Evolutionary conservation across 30 jellyfish, hydroid and myxozoan genomes (phyloP), one percentile per base, ranked within the genome.

Genomic region (Sanderia malayensis): DNA sequence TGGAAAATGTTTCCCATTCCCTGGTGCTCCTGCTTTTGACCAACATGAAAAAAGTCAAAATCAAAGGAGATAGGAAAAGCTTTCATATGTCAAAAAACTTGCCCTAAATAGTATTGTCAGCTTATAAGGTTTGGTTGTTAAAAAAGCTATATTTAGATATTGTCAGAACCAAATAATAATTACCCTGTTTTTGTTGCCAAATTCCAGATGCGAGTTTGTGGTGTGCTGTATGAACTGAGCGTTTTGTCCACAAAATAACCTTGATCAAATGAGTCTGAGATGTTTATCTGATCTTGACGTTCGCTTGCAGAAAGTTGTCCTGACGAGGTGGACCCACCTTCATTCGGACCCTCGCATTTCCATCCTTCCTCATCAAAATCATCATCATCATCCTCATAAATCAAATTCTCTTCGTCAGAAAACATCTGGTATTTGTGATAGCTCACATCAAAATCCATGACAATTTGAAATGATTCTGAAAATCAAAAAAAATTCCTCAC

Each of bases 351-450:
- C 18, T 41, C 80, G 19, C 49, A 82, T n/a, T 80, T 92, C 76
- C 83, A 84, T 31, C 71, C 96, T 31, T 83, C 97, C 26, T 33
- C 64, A n/a, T n/a, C n/a, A n/a, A n/a, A n/a, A n/a, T n/a, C n/a
- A 72, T 82, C 95, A 71, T 89, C 97, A 67, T 89, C 97, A 58
- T 90, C 95, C 31, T 88, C 97, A 47, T 73, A 74, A 44, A 90
- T 83, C 83, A 90, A 57, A 44, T 81, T 80, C 74, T 90, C 96
- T 73, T 90, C 96, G 65, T 90, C 96, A 46, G 91, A 23, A 79
- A 62, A 78, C 85, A 33, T 66, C 52, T 67, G 76, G 30, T 59
- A 70, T 32, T 73, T 87, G n/a, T 79, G 87, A 44, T 79, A 87
- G 58, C 79, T 73, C 52, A 87, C 84, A 29, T 26, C 61, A 49